Evolutionary conservation across 2,113 vertebrate species (phyloP), one percentile per base, ranked within the genome.

Genomic region (mouse (Mus musculus)): DNA sequence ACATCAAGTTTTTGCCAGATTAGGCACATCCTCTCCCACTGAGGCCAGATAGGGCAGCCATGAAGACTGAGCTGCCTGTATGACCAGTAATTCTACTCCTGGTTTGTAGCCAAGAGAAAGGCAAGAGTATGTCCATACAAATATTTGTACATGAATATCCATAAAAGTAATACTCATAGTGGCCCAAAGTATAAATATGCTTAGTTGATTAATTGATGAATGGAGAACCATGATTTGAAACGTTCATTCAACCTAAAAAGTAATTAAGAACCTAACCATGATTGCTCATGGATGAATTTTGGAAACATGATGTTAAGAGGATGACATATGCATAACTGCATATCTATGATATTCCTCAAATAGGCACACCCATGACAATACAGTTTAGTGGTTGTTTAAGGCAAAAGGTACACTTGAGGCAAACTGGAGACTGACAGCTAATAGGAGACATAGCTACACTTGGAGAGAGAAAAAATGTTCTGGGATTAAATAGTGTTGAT

Each of bases 31-130:
- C 28, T 67, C 65, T 67, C 28, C 11, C 65, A 33, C 12, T 67
- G 65, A 67, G 63, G 63, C 63, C 63, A 65, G 63, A 65, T 28
- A 65, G 63, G 26, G 26, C 63, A 65, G 65, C 65, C 65, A 33
- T 67, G 65, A 67, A 67, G 30, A 67, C 65, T 67, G 65, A 28
- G 65, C 28, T 67, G 10, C 8, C 20, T 71, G 61, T 19, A 76
- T 71, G 65, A 89, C 73, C 42, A 76, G 42, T 13, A 93, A 91
- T 81, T 71, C 67, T 17, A 77, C 42, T 81, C 19, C 33, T 72
- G 28, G 2, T 94, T 17, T 96, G 22, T 89, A 67, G 26, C 24
- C n/a, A 54, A 76, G 46, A 91, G 46, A 91, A 91, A 91, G 90
- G 56, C 77, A 93, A 77, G 39, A 1, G 39, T n/a, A 72, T 22